Base-by-base conservation (phyloP, 2,113 vertebrate genomes). In the Engraulis encrasicolus region DNA sequence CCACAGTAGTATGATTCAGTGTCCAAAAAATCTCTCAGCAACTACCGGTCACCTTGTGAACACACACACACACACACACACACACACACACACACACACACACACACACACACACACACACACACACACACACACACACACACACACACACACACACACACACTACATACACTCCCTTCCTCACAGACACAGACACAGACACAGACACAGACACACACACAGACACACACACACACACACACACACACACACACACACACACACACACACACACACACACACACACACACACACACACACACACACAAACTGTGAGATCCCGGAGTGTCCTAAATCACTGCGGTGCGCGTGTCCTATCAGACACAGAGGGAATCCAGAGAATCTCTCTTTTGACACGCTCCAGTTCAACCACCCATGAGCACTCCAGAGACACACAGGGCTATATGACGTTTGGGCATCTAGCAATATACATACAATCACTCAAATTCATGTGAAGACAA, bases 1-100 rank as follows among this genome's bases (percentile, higher is more conserved):
- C 78, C 82, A 78, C 86, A 80, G 85, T 86, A 40, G 40, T 66
- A 58, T 89, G 80, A 89, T 86, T 86, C 83, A 89, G 71, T 86
- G 38, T 48, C 81, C 82, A 85, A 93, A 86, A 86, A 89, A 90
- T 89, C 77, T 86, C 40, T 58, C 40, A 49, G 78, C 85, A 85
- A 81, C 88, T 87, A 87, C 84, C 78, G 83, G 66, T 81, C 49
- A 88, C 66, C 84, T 31, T 66, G 58, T 23, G 23, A 31, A 66
- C 58, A 66, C 31, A 17, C 84, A 84, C 89, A 90, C 83, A 88
- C 83, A 54, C 77, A 34, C 79, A 81, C 79, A 86, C 9, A 3
- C 40, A 45, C 40, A n/a, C n/a, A n/a, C n/a, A 19, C 54, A 61
- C 20, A 31, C 58, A 66, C 11, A 2, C 17, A 52, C 48, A 49